A percentile compares a stretch with the other conserved stretches of the same genome.
Evolutionary conservation across 2,113 vertebrate genomes (phyloP).

Genomic region (Phrynosoma platyrhinos): DNA sequence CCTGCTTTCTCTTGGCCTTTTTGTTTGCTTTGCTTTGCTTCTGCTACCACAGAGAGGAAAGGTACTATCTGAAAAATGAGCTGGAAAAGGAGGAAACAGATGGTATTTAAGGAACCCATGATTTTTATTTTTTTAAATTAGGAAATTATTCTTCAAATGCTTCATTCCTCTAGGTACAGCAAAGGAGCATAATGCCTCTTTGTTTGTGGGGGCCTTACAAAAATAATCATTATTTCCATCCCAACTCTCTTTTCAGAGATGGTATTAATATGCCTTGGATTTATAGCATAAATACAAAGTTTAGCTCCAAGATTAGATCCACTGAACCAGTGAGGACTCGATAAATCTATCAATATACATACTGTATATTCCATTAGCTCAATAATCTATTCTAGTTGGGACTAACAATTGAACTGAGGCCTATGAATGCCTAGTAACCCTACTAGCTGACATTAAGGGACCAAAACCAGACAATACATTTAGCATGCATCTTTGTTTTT

Average conservation of each 20-base stretch:
- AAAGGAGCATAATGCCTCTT: background rate
- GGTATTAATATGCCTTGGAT: background rate
- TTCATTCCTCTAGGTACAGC: background rate
- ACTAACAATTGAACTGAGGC: no score
- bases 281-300: no score
- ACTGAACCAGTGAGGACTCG: no score
- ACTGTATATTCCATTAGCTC: background rate
- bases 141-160: background rate
- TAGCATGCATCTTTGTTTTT: no score
- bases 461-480: background rate
- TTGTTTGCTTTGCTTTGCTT: background rate
- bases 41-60: background rate
- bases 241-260: no score
- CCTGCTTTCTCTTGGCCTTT: background rate
- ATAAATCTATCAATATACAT: no score
- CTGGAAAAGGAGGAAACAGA: background rate
- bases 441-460: background rate
- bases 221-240: no score
- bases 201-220: no score
- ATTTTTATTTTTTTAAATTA: background rate
- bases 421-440: background rate
- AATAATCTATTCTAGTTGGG: background rate
- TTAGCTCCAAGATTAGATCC: no score
- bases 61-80: background rate
- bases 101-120: background rate